Evolutionary conservation across 2,888 invertebrate genomes (phyloP), one percentile per base, ranked within the genome.

Genomic region (Drosophila atripex): DNA sequence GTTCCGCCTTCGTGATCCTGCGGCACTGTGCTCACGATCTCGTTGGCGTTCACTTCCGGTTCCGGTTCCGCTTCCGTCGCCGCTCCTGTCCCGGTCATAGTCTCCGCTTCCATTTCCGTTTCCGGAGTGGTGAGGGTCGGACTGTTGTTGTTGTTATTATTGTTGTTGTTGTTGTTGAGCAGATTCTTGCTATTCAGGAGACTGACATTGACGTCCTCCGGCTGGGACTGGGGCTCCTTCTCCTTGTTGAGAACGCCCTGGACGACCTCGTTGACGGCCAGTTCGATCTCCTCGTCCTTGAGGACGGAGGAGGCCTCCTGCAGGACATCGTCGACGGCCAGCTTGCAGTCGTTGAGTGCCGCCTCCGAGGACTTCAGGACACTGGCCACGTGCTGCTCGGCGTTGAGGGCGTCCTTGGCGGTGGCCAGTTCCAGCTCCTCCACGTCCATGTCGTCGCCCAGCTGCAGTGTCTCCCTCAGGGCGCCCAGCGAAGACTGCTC

Each of bases 261-360:
- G n/a, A 92, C 92, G 64, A 93, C 93, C 84, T 93, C 93, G 69
- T 92, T 92, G 46, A 93, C 92, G 9, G 93, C 93, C 82, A 93
- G 90, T 74, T 92, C 92, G 53, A 93, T 92, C 88, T 93, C 93
- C 77, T 93, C 93, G 66, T 93, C 93, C 75, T 93, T 92, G 1
- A 93, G 90, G 9, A 93, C 92, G 0, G 92, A 92, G 0, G 93
- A 92, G 0, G 90, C 77, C 57, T 89, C 83, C 14, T 89, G 80
- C 50, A 90, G 49, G 21, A 53, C 84, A 23, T 90, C 90, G 57
- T 91, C 90, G 2, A 89, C 85, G 2, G 86, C 85, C 63, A 90
- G 77, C 69, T 92, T 91, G 75, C 92, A 92, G 38, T 92, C 91
- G 52, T 92, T 92, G 28, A 93, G 85, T 28, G 92, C 88, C 77